Base-by-base conservation (phyloP, 2,113 vertebrate genomes). In the Microcebus griseorufus region DNA sequence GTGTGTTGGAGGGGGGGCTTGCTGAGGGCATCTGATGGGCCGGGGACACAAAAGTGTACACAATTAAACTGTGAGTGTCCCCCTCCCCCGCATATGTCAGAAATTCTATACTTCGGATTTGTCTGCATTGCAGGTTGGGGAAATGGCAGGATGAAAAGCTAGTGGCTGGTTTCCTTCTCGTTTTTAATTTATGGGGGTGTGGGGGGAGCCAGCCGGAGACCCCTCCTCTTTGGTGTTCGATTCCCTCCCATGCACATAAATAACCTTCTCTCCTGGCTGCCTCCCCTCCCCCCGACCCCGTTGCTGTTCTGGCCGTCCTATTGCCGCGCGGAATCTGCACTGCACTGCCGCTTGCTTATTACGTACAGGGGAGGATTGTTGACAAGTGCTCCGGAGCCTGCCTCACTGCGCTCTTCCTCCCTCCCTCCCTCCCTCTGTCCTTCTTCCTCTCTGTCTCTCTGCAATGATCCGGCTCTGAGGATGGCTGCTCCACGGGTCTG, bases 221-320 rank as follows among this genome's bases (percentile, higher is more conserved):
- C 97, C 94, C 97, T 96, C 96, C 97, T 93, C 93, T 82, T 79
- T 4, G 67, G 94, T 84, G 95, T 96, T 97, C 86, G 89, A 72
- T 95, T 90, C 97, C 96, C 96, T 97, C 95, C 84, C 93, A 78
- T 72, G 48, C 94, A 94, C 97, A 97, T 98, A 98, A 98, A 98
- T 98, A 97, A 98, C 97, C 97, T 95, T 58, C 95, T 86, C 94
- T 90, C 70, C 90, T 4, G 93, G 60, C 90, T 67, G 65, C 75
- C 79, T 97, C 95, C 97, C 97, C 97, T 94, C 97, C 97, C 96
- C 97, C 91, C 42, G 60, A 91, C 93, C 95, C 93, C 92, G 12
- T 51, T 34, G 96, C 97, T 18, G 84, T 45, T 55, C 12, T 10
- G 75, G 90, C 94, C 16, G 73, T 94, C 96, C 97, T 97, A 96